Conservation (phyloP, 2,888 invertebrate species). For the Caenorhabditis sp. region DNA sequence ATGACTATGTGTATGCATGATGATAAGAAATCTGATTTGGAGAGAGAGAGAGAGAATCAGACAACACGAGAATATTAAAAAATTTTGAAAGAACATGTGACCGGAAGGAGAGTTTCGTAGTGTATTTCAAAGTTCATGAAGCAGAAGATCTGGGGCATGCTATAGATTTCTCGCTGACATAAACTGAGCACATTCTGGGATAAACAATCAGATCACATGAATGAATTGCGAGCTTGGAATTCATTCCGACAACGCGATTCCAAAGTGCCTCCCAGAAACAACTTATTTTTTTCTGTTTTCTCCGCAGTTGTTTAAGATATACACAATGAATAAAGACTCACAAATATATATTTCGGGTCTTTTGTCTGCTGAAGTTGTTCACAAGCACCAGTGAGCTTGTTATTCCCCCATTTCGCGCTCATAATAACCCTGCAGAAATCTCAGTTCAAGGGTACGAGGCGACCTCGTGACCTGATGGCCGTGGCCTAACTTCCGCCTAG, state of each 20-base stretch:
- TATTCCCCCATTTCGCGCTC: not conserved
- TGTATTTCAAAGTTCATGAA: too few relatives aligned
- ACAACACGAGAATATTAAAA: too few relatives aligned
- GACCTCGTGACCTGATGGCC: slow-evolving; percentile 3
- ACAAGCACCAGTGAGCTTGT: not conserved
- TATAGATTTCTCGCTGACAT: slow-evolving; percentile 35
- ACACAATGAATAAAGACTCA: not conserved
- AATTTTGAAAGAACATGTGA: too few relatives aligned
- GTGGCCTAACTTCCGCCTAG: not conserved
- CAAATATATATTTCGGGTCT: not conserved
- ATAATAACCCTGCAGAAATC: not conserved
- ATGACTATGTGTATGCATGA: too few relatives aligned
- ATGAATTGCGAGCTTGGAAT: slow-evolving; percentile 28
- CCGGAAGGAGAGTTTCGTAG: too few relatives aligned
- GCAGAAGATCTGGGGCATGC: slow-evolving; percentile 34
- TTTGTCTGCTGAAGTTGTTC: not conserved
- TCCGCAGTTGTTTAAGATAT: not conserved
- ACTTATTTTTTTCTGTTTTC: not conserved
- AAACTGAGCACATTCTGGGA: slow-evolving; percentile 39
- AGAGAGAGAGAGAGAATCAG: too few relatives aligned
- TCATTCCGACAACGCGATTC: slow-evolving; percentile 23
- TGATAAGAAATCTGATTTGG: too few relatives aligned
- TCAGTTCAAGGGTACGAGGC: not conserved
- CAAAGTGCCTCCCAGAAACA: not conserved
- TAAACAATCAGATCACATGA: slow-evolving; percentile 37